Evolutionary conservation across 2,888 invertebrate genomes (phyloP).

Genomic region (Stictocephala bisonia): DNA sequence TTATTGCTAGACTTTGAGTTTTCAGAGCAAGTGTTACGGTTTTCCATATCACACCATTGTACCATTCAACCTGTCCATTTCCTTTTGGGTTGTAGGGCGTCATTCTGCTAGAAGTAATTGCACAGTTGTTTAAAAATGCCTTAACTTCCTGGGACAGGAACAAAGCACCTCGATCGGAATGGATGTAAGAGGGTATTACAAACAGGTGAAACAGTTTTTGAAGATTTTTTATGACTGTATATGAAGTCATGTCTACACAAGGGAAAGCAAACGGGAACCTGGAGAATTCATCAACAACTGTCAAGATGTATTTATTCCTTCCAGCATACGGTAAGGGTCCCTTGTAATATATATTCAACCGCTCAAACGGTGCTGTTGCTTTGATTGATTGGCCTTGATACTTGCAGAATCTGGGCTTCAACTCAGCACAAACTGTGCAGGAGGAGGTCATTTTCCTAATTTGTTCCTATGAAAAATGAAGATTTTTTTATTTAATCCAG

Average conservation of each 20-base stretch:
- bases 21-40: background rate
- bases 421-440: slow-evolving; percentile 50
- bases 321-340: slow-evolving; percentile 43
- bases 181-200: slow-evolving; percentile 5
- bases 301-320: slow-evolving; percentile 45
- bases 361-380: slow-evolving; percentile 22
- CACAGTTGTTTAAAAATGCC: background rate
- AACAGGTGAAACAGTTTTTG: slow-evolving; percentile 1
- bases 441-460: slow-evolving; percentile 44
- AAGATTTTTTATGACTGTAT: background rate
- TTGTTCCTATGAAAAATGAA: slow-evolving; percentile 50
- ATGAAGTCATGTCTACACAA: background rate
- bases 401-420: slow-evolving; percentile 51
- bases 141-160: slow-evolving; percentile 17
- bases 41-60: background rate
- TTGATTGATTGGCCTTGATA: background rate
- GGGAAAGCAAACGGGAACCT: slow-evolving; percentile 50
- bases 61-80: slow-evolving; percentile 26
- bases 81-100: background rate
- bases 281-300: slow-evolving; percentile 49
- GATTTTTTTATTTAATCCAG: slow-evolving; percentile 51
- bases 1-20: background rate
- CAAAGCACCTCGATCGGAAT: background rate
- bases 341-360: slow-evolving; percentile 36
- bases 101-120: background rate